Base-by-base conservation (phyloP, 2,113 vertebrate species). In the Dasypus novemcinctus region DNA sequence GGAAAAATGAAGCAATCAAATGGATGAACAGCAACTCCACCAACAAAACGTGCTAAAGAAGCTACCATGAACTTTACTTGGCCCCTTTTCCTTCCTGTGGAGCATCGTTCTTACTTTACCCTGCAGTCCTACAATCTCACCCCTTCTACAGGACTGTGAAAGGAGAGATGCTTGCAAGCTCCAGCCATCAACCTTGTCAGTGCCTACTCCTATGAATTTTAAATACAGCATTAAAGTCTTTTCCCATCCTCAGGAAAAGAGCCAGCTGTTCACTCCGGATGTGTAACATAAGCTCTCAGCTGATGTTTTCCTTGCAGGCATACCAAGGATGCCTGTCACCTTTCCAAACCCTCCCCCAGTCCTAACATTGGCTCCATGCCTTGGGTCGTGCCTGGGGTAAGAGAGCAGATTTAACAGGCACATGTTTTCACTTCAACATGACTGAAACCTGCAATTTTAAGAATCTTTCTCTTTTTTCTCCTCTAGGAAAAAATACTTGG, bases 401-500 rank as follows among this genome's bases (percentile, higher is more conserved):
- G 52, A 75, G 12, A 92, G 75, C 69, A 17, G 69, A 79, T 82
- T 80, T 84, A 87, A 66, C 78, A 82, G 72, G 74, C 84, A 61
- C 87, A 0, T 97, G 97, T 91, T 95, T 95, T 71, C 41, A 94
- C 46, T 59, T 86, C 72, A 38, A 69, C 11, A 61, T 79, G 38
- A 90, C 27, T 95, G 90, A n/a, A 23, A 95, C 87, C 29, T 93
- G 33, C 43, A 81, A 89, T 92, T 76, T 95, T 59, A 87, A 97
- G 59, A 92, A 13, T 81, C 76, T 76, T 1, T 72, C 87, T 93
- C 93, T 97, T 97, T 96, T 79, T 57, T 81, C 2, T 66, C 9
- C 87, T 96, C 64, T 90, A 98, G 98, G 97, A 97, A 87, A 98
- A 98, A 82, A 87, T 97, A 66, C 88, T 98, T 68, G 91, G 72